phyloP scores from a whole-genome alignment of 2,113 vertebrate species.

The Caranx melampygus region DNA sequence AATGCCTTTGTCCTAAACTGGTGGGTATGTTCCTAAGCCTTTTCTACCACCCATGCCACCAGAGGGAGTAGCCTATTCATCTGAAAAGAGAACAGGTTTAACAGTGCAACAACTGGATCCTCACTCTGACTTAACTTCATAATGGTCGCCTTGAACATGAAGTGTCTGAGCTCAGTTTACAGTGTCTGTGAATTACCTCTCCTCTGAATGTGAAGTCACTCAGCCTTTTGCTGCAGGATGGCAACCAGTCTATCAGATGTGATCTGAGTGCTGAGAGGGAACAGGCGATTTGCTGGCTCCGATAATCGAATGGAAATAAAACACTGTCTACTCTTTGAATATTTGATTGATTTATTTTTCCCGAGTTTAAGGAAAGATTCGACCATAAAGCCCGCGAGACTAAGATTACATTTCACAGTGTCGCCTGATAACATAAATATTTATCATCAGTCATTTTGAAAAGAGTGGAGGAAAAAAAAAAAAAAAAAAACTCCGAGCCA shows the following conservation, averaged over 20 bases:
- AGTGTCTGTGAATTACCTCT: background rate
- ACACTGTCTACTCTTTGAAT: background rate
- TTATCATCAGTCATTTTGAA: background rate
- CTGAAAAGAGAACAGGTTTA: slow-evolving; percentile 38
- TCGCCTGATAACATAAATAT: background rate
- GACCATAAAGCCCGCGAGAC: too few relatives aligned
- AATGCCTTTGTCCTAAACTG: background rate
- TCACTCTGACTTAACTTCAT: slow-evolving; percentile 36
- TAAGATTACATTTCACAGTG: background rate
- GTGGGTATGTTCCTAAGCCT: slow-evolving; percentile 9
- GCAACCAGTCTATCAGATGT: background rate
- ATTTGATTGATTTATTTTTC: background rate
- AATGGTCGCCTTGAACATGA: slow-evolving; percentile 13
- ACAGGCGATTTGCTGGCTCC: background rate
- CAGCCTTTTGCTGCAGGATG: too few relatives aligned
- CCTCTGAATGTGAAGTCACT: background rate
- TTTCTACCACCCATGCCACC: slow-evolving; percentile 64
- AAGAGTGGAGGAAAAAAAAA: background rate
- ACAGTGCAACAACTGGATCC: slow-evolving; percentile 57
- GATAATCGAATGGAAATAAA: slow-evolving; percentile 7
- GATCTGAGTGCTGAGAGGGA: background rate
- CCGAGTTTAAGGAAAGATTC: background rate
- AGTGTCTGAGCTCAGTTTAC: slow-evolving; percentile 1
- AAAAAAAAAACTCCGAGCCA: background rate
- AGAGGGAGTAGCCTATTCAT: slow-evolving; percentile 70